Conservation (phyloP, 2,797 vertebrate species). For the Schizothorax lantsangensis region DNA sequence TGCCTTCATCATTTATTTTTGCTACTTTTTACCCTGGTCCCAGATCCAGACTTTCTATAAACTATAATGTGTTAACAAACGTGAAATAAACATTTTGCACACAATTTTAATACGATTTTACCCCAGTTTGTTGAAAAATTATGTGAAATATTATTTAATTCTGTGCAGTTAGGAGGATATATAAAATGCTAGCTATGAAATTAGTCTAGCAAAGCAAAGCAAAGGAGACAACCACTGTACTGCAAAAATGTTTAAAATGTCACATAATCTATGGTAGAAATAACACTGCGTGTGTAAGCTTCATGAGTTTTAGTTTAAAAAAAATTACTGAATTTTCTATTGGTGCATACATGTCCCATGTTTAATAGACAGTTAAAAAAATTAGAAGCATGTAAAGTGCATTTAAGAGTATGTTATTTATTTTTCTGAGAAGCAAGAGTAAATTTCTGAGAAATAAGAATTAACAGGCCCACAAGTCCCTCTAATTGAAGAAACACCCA, state of each 20-base stretch:
- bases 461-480: not conserved
- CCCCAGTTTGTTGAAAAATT: not conserved
- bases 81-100: not conserved
- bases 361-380: not conserved
- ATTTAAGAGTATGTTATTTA: not conserved
- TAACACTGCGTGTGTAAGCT: not conserved
- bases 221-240: not conserved
- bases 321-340: not conserved
- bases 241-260: not conserved
- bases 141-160: not conserved
- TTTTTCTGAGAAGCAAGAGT: not conserved
- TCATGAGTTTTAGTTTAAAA: not conserved
- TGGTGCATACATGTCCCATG: not conserved
- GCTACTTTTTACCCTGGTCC: not conserved
- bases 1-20: not conserved
- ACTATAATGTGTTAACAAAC: not conserved
- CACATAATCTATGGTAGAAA: not conserved
- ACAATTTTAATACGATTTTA: not conserved
- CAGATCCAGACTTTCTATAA: not conserved
- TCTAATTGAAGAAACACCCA: not conserved
- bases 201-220: not conserved
- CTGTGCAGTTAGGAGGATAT: not conserved
- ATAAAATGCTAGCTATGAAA: not conserved
- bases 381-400: not conserved
- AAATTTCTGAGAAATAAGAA: not conserved